These are phyloP conservation scores for Osmerus eperlanus DNA, from an alignment of 2,113 vertebrate species.

Conservation along the genomic window DNA sequence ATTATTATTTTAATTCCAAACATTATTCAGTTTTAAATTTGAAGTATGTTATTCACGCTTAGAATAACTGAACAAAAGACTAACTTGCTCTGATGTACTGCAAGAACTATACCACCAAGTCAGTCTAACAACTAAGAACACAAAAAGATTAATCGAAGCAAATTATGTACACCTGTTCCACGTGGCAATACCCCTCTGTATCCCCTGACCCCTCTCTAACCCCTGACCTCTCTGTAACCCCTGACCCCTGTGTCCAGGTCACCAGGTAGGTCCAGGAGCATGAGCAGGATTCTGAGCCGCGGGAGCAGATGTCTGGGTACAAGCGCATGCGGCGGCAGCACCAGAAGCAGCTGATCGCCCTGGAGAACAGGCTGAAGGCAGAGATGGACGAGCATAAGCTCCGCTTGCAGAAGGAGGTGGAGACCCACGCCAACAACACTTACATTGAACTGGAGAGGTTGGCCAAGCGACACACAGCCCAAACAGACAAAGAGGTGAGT, in stretches of 20 bases:
- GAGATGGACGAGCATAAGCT: conserved; percentile 99
- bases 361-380: conserved; percentile 99
- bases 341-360: conserved; percentile 99
- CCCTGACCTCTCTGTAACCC: neutral
- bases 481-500: conserved; percentile 94
- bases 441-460: conserved; percentile 99
- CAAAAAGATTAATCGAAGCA: too few relatives aligned
- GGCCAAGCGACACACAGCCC: conserved; percentile 94
- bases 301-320: conserved; percentile 99
- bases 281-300: conserved; percentile 99
- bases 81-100: too few relatives aligned
- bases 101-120: too few relatives aligned
- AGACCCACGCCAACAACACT: conserved; percentile 98
- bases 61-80: too few relatives aligned
- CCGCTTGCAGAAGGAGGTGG: conserved; percentile 98
- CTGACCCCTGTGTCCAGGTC: conserved; percentile 72
- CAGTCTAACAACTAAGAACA: too few relatives aligned
- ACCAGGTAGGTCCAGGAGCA: conserved; percentile 99
- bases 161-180: neutral
- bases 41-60: too few relatives aligned
- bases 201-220: neutral
- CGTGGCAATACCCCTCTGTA: neutral
- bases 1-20: too few relatives aligned
- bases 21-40: too few relatives aligned
- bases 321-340: conserved; percentile 99